Base-by-base conservation (phyloP, 2,888 invertebrate genomes). In the Philereme transversata region DNA sequence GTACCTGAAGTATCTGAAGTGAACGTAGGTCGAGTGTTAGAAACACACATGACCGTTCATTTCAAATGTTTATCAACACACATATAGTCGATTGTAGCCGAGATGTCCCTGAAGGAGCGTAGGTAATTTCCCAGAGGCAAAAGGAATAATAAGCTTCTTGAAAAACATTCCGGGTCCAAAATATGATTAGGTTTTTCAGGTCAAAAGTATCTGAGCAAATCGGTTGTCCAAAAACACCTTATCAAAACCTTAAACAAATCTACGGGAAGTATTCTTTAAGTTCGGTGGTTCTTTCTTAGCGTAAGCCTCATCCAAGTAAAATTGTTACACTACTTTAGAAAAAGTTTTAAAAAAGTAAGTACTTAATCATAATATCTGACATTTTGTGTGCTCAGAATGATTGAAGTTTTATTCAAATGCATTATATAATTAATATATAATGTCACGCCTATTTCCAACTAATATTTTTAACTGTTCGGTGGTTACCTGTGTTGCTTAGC, bases 121-220 rank as follows among this genome's bases (percentile, higher is more conserved):
- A 73, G 70, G 70, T 77, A 82, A 81, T 81, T 81, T 79, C 82
- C 80, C 52, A 64, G 77, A 79, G 79, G 70, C 64, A 71, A 65
- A 66, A 8, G 61, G 73, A 79, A 82, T 79, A 81, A 81, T 78
- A 78, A 77, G 72, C 75, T 67, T 72, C 74, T 49, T 71, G 64
- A 76, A 73, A 71, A 73, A 76, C 58, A 71, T 74, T 77, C 73
- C 68, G 68, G 51, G 52, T 60, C 68, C 68, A 65, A 70, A 74
- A 78, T 74, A 69, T 75, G 67, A 79, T 78, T 75, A 73, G 71
- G 5, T 9, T 73, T 72, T 57, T 46, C 53, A 59, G 51, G 65
- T 49, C 60, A 71, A 49, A 56, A 56, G 48, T 44, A 22, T 5
- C 46, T 38, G 22, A 53, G 38, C 46, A 45, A 45, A 6, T 11